These are phyloP conservation scores for Ceratina japonica DNA, from an alignment of 1,140 invertebrate species.

Conservation along the genomic window DNA sequence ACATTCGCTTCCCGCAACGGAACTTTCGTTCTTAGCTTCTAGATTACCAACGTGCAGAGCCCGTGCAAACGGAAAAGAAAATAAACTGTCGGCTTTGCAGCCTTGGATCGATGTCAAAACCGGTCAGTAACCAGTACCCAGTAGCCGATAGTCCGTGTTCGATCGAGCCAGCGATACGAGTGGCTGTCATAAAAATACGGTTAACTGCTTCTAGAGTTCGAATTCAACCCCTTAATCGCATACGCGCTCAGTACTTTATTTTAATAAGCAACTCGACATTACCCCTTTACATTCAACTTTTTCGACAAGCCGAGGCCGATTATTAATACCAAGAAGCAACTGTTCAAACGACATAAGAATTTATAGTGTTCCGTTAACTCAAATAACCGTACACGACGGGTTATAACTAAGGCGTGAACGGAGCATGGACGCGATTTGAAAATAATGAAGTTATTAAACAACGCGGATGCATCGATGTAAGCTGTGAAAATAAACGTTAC, in stretches of 20 bases:
- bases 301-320: too few species aligned
- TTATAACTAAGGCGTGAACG: not conserved
- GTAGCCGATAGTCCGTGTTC: not conserved
- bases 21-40: conserved; percentile 11
- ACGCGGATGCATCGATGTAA: not conserved
- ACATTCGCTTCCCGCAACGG: not conserved
- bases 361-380: conserved; percentile 2
- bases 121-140: not conserved
- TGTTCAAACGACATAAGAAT: conserved; percentile 27
- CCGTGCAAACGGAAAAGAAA: too few species aligned
- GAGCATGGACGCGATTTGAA: not conserved
- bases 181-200: not conserved
- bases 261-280: not conserved
- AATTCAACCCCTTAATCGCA: not conserved
- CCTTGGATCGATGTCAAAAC: not conserved
- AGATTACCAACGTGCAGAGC: not conserved
- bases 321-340: conserved; percentile 29
- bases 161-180: not conserved
- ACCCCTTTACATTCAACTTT: too few species aligned
- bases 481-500: not conserved
- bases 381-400: not conserved
- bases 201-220: not conserved
- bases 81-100: not conserved
- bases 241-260: not conserved
- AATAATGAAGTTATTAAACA: not conserved